A percentile compares a stretch with the other conserved stretches of the same genome.
phyloP scores from a whole-genome alignment of 2,113 vertebrate genomes.

The Aphelocoma coerulescens region DNA sequence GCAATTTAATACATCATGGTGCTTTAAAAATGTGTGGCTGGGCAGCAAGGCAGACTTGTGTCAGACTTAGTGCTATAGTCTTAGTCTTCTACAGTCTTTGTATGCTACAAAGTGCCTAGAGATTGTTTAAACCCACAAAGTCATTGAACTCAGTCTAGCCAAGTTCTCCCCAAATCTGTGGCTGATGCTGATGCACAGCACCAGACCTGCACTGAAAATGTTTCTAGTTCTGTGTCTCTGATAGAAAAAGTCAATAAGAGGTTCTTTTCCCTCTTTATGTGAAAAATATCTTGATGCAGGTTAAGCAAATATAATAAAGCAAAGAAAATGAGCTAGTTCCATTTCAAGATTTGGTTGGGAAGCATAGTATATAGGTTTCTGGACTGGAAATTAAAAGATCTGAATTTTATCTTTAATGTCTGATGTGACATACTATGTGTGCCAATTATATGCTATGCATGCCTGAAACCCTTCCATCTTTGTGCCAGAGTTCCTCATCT shows the following conservation, averaged over 20 bases:
- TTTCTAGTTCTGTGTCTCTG: neutral
- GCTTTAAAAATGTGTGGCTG: neutral
- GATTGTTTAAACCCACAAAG: neutral
- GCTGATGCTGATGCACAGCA: neutral
- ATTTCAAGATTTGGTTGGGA: neutral
- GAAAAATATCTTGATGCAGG: neutral
- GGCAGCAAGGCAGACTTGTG: neutral
- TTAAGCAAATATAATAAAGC: neutral
- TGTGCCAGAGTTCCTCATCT: neutral
- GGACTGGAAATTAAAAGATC: neutral
- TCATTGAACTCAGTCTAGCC: neutral
- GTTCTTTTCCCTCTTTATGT: neutral
- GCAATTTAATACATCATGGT: neutral
- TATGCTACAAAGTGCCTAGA: neutral
- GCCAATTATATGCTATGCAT: neutral
- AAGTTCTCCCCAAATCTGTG: neutral
- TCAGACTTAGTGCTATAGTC: neutral
- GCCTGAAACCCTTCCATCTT: neutral
- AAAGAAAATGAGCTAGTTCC: neutral
- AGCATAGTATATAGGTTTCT: neutral
- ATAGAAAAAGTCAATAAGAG: neutral
- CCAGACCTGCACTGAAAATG: neutral
- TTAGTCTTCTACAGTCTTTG: neutral
- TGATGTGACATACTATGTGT: accelerated
- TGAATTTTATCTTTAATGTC: neutral